Evolutionary conservation across 2,113 vertebrate species (phyloP), one percentile per base, ranked within the genome.

Genomic region (Bagarius yarrelli): DNA sequence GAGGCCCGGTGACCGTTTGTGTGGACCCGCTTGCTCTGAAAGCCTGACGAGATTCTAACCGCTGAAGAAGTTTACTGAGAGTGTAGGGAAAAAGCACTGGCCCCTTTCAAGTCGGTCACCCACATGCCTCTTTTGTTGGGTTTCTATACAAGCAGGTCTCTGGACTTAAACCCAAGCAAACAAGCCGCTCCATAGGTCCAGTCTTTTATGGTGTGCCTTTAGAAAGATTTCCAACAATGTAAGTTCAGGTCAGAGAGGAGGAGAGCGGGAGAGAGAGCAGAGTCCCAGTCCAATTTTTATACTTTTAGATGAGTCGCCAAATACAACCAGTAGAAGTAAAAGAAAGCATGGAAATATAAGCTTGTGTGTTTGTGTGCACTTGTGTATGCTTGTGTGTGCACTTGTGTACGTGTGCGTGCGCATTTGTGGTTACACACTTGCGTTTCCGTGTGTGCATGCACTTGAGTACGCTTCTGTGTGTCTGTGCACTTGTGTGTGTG

Each of bases 91-190:
- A 73, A 4, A 40, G 21, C 55, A 4, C 72, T 40, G 12, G 55
- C 52, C 50, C 53, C 72, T 59, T 75, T 72, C 50, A 73, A 55
- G 27, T 55, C 3, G 70, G 23, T 73, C 70, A 73, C 70, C 52
- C 73, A 59, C 55, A 57, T 23, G 8, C 23, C 23, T 76, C 55
- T 23, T 76, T 56, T 59, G 73, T 76, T 18, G 72, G 23, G 32
- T 40, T 8, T 74, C 55, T 57, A 18, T 44, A 27, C 73, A 76
- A 59, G 73, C 55, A 76, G 73, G 40, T 44, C 73, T 76, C 55
- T 18, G 32, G 23, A 59, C 32, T 44, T 47, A 59, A 76, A 47
- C 56, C 74, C 74, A 47, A 76, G 52, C 50, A 55, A 55, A 55
- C 70, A 55, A 55, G 70, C 50, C 32, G 27, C 36, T 61, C 14